These are phyloP conservation scores for Tillus elongatus DNA, from an alignment of 2,888 invertebrate species.

Conservation along the genomic window DNA sequence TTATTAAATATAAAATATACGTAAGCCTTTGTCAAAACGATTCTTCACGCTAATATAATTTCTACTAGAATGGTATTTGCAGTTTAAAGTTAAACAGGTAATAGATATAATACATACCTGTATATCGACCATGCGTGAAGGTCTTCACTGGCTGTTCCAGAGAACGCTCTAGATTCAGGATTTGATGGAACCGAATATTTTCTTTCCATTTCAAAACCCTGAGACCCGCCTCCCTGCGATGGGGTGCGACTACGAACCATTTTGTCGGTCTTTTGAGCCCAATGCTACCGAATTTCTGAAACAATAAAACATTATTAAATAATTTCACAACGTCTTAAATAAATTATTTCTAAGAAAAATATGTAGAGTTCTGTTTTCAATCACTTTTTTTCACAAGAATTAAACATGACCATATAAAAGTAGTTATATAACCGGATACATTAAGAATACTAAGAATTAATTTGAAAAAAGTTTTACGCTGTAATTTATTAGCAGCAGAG, in stretches of 20 bases:
- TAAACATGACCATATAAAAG: too few species aligned
- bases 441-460: too few species aligned
- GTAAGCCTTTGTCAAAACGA: too few species aligned
- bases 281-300: background rate
- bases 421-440: too few species aligned
- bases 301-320: constrained; percentile 2
- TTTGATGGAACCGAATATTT: constrained; percentile 84
- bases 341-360: background rate
- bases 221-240: constrained; percentile 42
- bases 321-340: background rate
- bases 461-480: too few species aligned
- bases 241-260: constrained; percentile 35
- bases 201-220: constrained; percentile 62
- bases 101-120: constrained; percentile 57
- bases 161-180: constrained; percentile 58
- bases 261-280: too few species aligned
- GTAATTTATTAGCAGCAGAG: too few species aligned
- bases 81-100: too few species aligned
- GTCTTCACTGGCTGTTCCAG: constrained; percentile 81
- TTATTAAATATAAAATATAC: too few species aligned
- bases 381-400: too few species aligned
- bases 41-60: too few species aligned
- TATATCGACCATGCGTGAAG: constrained; percentile 95
- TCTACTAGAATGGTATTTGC: too few species aligned
- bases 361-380: background rate